A percentile compares a stretch with the other conserved stretches of the same genome.
Evolutionary conservation across 2,113 vertebrate species (phyloP).

Genomic region (Pelusios castaneus): DNA sequence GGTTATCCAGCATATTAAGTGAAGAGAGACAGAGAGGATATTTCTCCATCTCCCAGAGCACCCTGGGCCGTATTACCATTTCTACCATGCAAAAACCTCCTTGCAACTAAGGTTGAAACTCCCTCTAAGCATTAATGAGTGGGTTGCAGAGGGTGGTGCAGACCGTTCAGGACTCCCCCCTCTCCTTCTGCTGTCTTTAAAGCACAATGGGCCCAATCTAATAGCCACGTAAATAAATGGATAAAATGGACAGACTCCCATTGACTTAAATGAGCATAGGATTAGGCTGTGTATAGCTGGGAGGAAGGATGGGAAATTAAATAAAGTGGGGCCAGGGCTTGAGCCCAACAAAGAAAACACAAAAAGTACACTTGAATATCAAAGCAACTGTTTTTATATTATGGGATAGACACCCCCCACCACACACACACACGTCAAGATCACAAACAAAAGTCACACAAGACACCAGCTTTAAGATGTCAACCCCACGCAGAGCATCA

Average conservation of each 20-base stretch:
- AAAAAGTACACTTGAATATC: not conserved
- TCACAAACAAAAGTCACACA: no score
- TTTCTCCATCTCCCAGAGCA: not conserved
- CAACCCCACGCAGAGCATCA: fast-evolving
- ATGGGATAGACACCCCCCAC: no score
- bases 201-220: not conserved
- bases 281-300: not conserved
- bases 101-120: fast-evolving
- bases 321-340: not conserved
- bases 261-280: fast-evolving
- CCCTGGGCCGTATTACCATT: not conserved
- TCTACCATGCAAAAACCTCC: not conserved
- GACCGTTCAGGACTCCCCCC: not conserved
- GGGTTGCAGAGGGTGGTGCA: not conserved
- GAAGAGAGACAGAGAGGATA: not conserved
- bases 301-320: not conserved
- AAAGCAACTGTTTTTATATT: not conserved
- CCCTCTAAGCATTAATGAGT: not conserved
- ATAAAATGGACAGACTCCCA: not conserved
- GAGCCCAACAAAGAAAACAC: not conserved
- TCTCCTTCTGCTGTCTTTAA: not conserved
- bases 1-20: no score
- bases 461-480: not conserved
- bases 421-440: no score
- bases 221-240: not conserved